A percentile compares a stretch with the other conserved stretches of the same genome.
Evolutionary conservation across 2,888 invertebrate species (phyloP).

Genomic region (Drosophila percnosoma): DNA sequence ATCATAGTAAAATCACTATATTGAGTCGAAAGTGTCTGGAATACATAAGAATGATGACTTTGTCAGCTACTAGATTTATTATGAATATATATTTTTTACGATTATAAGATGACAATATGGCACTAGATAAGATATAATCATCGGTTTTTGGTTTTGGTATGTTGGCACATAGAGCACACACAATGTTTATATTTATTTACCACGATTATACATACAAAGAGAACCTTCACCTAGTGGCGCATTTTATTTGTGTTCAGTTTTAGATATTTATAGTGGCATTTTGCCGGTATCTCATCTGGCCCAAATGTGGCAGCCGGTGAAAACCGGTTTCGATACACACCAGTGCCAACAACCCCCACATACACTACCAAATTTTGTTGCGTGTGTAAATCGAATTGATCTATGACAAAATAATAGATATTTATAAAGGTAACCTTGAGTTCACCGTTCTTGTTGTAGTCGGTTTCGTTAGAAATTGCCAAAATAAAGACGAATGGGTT

Average conservation of each 20-base stretch:
- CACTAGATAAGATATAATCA: background rate
- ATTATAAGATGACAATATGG: background rate
- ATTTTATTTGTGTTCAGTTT: constrained; percentile 17
- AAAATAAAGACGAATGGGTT: constrained; percentile 35
- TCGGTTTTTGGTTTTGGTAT: constrained; percentile 7
- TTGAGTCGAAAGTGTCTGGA: background rate
- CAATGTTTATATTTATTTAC: constrained; percentile 16
- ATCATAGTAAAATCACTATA: background rate
- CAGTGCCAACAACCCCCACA: constrained; percentile 26
- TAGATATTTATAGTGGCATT: constrained; percentile 38
- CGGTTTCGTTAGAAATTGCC: constrained; percentile 28
- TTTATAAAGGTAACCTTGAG: background rate
- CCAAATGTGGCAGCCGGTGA: constrained; percentile 12
- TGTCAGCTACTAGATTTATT: background rate
- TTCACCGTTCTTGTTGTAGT: constrained; percentile 9
- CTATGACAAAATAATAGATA: background rate
- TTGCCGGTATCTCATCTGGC: constrained; percentile 24
- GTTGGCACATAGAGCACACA: background rate
- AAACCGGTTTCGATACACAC: constrained; percentile 51
- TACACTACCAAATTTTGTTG: background rate
- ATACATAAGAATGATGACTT: background rate
- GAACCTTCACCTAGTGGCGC: constrained; percentile 70
- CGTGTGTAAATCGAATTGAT: background rate
- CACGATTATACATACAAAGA: constrained; percentile 22
- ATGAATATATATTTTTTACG: background rate